Evolutionary conservation across 2,797 vertebrate species (phyloP).

Genomic region (Pogonophryne albipinna): DNA sequence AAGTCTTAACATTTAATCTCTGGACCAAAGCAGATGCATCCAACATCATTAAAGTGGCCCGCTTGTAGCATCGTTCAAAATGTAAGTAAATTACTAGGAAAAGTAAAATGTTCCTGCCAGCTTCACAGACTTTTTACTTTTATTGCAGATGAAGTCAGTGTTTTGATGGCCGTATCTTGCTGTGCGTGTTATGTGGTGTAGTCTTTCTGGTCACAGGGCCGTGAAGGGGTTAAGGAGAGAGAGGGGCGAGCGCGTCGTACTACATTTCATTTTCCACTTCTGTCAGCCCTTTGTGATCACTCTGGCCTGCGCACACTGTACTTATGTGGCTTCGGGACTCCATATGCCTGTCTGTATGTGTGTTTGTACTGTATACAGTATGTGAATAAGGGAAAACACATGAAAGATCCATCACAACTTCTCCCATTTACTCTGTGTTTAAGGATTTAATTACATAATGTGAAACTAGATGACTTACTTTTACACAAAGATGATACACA

Average conservation of each 20-base stretch:
- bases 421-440: conserved; percentile 16
- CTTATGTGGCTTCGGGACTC: conserved; percentile 67
- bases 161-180: background rate
- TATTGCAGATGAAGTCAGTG: background rate
- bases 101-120: background rate
- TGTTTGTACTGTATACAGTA: conserved; percentile 31
- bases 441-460: conserved; percentile 36
- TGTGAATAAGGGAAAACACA: conserved; percentile 45
- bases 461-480: conserved; percentile 20
- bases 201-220: conserved; percentile 24
- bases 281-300: conserved; percentile 72
- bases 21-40: conserved; percentile 2
- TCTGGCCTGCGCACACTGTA: conserved; percentile 58
- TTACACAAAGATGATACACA: conserved; percentile 26
- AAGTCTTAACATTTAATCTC: background rate
- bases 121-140: background rate
- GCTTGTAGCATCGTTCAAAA: too few relatives aligned
- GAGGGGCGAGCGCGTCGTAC: conserved; percentile 48
- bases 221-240: conserved; percentile 51
- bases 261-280: conserved; percentile 68
- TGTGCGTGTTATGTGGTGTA: conserved; percentile 1
- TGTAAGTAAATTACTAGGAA: background rate
- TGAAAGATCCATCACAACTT: conserved; percentile 29
- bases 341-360: conserved; percentile 7
- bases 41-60: background rate